phyloP scores from a whole-genome alignment of 35 echinoderm and acorn worm genomes.

The Acanthaster planci region DNA sequence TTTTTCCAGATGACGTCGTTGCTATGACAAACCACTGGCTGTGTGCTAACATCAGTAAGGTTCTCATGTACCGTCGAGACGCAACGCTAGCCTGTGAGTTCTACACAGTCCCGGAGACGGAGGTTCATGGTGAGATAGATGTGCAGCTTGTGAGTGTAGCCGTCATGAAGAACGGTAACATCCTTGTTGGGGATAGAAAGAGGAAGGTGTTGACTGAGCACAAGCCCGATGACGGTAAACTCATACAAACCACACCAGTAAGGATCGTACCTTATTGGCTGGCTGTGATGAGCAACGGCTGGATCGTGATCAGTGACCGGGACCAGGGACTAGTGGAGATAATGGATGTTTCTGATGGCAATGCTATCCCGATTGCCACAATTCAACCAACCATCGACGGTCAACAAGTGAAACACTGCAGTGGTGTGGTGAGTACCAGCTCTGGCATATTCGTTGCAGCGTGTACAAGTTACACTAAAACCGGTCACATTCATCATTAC shows the following conservation, averaged over 20 bases:
- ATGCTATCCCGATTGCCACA: not conserved
- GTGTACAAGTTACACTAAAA: not conserved
- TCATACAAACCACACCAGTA: not conserved
- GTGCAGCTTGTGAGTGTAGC: not conserved
- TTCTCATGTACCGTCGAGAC: not conserved
- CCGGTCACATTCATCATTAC: not conserved
- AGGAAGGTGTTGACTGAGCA: too few relatives aligned
- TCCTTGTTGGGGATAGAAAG: too few relatives aligned
- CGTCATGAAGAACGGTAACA: too few relatives aligned
- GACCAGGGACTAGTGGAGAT: not conserved
- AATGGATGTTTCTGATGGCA: conserved; percentile 1
- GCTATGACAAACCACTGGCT: too few relatives aligned
- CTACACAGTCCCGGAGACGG: not conserved
- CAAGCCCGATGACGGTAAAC: not conserved
- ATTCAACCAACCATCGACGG: conserved; percentile 13
- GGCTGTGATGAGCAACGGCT: not conserved
- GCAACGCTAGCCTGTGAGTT: not conserved
- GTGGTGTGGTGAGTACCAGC: not conserved
- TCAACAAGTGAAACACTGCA: not conserved
- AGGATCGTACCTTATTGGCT: not conserved
- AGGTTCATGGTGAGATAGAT: not conserved
- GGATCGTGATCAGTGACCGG: not conserved
- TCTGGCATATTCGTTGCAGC: not conserved
- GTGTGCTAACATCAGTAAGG: too few relatives aligned
- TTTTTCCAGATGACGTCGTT: too few relatives aligned